Evolutionary conservation across 1,140 invertebrate species (phyloP).

Genomic region (Chironomus striatipennis): DNA sequence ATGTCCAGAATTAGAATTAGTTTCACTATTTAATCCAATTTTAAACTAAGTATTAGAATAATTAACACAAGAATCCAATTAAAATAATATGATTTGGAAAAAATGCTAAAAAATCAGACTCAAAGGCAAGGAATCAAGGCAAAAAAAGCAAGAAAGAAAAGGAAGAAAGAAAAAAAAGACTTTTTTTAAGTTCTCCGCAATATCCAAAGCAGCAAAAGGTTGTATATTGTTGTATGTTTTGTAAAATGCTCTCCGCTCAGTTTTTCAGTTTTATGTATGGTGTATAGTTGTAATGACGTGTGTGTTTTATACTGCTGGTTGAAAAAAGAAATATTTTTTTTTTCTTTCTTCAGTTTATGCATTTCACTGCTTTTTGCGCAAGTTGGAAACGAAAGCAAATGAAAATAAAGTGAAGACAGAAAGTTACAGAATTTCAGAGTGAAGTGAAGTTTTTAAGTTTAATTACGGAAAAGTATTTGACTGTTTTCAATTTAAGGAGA

Average conservation of each 20-base stretch:
- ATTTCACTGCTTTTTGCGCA: too few relatives aligned
- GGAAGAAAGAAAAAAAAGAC: background rate
- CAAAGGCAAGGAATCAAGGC: background rate
- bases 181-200: background rate
- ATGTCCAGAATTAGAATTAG: too few relatives aligned
- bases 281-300: slow-evolving; percentile 23
- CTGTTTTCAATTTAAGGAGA: too few relatives aligned
- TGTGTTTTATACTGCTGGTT: slow-evolving; percentile 18
- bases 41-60: too few relatives aligned
- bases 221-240: slow-evolving; percentile 21
- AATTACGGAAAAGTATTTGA: too few relatives aligned
- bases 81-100: too few relatives aligned
- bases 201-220: slow-evolving; percentile 3
- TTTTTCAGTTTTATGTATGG: slow-evolving; percentile 24
- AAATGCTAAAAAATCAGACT: background rate
- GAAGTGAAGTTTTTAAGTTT: too few relatives aligned
- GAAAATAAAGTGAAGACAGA: too few relatives aligned
- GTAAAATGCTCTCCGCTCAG: slow-evolving; percentile 22
- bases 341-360: background rate
- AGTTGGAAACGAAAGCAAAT: too few relatives aligned
- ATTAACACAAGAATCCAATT: too few relatives aligned
- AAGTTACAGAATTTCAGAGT: too few relatives aligned
- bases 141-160: background rate
- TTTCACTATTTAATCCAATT: too few relatives aligned
- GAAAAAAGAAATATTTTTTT: background rate